Evolutionary conservation across 2,113 vertebrate species (phyloP).

Genomic region (Eolophus roseicapilla): DNA sequence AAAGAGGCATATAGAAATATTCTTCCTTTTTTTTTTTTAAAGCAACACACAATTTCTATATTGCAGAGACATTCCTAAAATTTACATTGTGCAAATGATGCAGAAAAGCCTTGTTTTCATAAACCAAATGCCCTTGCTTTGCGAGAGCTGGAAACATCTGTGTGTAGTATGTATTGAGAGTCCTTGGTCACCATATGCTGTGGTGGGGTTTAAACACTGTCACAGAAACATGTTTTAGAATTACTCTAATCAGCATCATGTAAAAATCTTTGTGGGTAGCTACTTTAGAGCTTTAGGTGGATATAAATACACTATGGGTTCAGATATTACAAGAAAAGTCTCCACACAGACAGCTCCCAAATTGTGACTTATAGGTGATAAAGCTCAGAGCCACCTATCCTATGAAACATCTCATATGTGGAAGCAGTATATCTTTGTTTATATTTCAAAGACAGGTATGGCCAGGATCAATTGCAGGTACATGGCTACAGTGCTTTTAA

Average conservation of each 20-base stretch:
- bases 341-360: background rate
- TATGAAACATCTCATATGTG: background rate
- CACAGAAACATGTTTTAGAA: background rate
- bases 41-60: background rate
- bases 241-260: rapidly evolving
- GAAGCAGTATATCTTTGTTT: background rate
- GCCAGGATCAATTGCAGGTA: background rate
- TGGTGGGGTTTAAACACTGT: background rate
- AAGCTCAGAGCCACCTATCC: background rate
- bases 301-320: background rate
- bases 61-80: background rate
- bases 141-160: background rate
- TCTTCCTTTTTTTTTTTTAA: background rate
- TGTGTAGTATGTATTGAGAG: background rate
- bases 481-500: background rate
- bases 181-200: background rate
- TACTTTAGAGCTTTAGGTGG: background rate
- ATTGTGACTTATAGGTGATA: background rate
- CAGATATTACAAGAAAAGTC: background rate
- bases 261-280: background rate
- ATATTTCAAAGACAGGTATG: background rate
- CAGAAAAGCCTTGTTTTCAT: background rate
- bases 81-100: background rate
- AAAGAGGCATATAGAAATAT: background rate
- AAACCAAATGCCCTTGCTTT: background rate